Evolutionary conservation across 30 jellyfish, hydroid and myxozoan genomes (phyloP), one percentile per base, ranked within the genome.

Genomic region (Nemopilema nomurai): DNA sequence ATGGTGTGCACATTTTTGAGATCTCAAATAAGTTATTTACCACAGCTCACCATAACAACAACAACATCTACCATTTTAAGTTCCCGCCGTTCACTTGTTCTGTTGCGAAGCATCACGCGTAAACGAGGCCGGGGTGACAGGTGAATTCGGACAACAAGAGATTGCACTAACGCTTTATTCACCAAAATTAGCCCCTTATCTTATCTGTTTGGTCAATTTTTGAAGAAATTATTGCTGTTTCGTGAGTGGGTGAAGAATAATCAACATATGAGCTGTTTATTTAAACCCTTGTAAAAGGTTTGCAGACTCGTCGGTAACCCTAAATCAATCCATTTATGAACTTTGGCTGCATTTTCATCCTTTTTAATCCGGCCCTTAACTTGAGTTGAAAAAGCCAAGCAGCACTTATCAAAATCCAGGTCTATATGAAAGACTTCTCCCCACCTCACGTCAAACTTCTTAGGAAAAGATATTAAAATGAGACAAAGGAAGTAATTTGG

Each of bases 61-160:
- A 41, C 57, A 63, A 63, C 57, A 31, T 17, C 87, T 77, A 31
- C 87, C 87, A 77, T 77, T 57, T 77, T 62, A 23, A 77, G 52
- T 64, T 51, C 86, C 81, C 50, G 77, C 28, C 64, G 64, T 31
- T 41, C 57, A 41, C 23, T n/a, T 67, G 20, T 23, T 51, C 22
- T 49, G 86, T 76, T 76, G 86, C 86, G 28, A 21, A 53, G 86
- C 86, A 76, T n/a, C 20, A 27, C 67, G 0, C 86, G 29, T 17
- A 26, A 76, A 18, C 86, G 86, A 76, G 86, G 86, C 27, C 18
- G 74, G 32, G 22, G 29, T 1, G 20, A 33, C 8, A 9, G 29
- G 50, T 13, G 63, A 18, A 24, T 27, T 70, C 63, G 21, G 1
- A 7, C 77, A 17, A 0, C n/a, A n/a, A n/a, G n/a, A n/a, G n/a